Percentiles rank a stretch among this genome's conserved stretches.
phyloP scores from a whole-genome alignment of 2,797 vertebrate species.

The Darevskia mixta region DNA sequence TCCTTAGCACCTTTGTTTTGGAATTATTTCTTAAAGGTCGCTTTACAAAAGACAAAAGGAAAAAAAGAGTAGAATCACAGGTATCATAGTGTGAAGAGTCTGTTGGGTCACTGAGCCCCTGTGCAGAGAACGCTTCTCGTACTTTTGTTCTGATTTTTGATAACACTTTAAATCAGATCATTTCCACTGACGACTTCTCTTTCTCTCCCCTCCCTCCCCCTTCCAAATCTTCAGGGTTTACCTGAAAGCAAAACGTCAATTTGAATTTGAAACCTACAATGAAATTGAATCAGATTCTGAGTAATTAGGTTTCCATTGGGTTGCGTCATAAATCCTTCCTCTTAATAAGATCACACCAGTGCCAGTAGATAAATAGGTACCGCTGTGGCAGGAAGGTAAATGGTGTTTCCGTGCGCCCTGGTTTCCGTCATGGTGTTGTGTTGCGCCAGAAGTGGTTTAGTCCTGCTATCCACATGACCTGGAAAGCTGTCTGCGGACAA shows the following conservation, averaged over 20 bases:
- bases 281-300: not conserved
- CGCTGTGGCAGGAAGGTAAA: too few species aligned
- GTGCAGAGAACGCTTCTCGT: slow-evolving; percentile 49
- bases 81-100: slow-evolving; percentile 55
- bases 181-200: not conserved
- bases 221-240: not conserved
- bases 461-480: too few species aligned
- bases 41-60: slow-evolving; percentile 36
- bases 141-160: slow-evolving; percentile 61
- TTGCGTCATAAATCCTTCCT: not conserved
- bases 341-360: not conserved
- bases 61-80: slow-evolving; percentile 49
- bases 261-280: not conserved
- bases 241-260: not conserved
- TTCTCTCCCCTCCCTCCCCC: too few species aligned
- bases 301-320: not conserved
- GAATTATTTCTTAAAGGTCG: slow-evolving; percentile 55
- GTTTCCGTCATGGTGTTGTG: too few species aligned
- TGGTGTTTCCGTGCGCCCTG: too few species aligned
- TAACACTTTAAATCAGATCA: slow-evolving; percentile 1
- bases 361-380: too few species aligned
- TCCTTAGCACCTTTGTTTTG: slow-evolving; percentile 18
- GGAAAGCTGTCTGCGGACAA: too few species aligned
- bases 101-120: slow-evolving; percentile 52
- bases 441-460: too few species aligned